Evolutionary conservation across 2,888 invertebrate genomes (phyloP).

Genomic region (Limulus polyphemus): DNA sequence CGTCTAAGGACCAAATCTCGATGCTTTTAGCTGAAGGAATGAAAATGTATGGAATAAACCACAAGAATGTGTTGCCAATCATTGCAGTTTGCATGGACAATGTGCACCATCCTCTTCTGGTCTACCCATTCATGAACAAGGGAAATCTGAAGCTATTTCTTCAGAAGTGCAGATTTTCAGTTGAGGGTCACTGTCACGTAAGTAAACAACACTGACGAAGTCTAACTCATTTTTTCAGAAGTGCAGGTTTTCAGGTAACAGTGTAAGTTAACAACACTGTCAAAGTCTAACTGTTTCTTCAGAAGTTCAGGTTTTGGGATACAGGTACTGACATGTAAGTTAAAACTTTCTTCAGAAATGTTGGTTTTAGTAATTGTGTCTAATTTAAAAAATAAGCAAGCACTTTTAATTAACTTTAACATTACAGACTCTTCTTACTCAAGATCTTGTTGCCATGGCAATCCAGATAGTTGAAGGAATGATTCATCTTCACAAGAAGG

Average conservation of each 20-base stretch:
- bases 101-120: slow-evolving; percentile 54
- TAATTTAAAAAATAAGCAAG: no score
- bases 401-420: slow-evolving; percentile 21
- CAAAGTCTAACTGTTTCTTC: no score
- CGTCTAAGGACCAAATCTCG: slow-evolving; percentile 45
- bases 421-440: slow-evolving; percentile 55
- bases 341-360: no score
- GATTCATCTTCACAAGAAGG: slow-evolving; percentile 79
- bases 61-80: slow-evolving; percentile 63
- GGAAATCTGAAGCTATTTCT: slow-evolving; percentile 56
- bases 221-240: no score
- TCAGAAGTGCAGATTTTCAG: slow-evolving; percentile 22
- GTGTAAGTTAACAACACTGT: no score
- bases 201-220: neutral
- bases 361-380: no score
- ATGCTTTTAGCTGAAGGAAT: slow-evolving; percentile 44
- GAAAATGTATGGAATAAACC: slow-evolving; percentile 51
- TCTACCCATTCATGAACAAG: slow-evolving; percentile 67
- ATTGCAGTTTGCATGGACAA: slow-evolving; percentile 81
- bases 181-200: slow-evolving; percentile 21
- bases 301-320: no score
- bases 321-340: no score
- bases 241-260: no score
- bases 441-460: slow-evolving; percentile 93
- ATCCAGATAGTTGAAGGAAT: slow-evolving; percentile 79